Evolutionary conservation across 2,797 vertebrate species (phyloP).

Genomic region (Garrulus glandarius): DNA sequence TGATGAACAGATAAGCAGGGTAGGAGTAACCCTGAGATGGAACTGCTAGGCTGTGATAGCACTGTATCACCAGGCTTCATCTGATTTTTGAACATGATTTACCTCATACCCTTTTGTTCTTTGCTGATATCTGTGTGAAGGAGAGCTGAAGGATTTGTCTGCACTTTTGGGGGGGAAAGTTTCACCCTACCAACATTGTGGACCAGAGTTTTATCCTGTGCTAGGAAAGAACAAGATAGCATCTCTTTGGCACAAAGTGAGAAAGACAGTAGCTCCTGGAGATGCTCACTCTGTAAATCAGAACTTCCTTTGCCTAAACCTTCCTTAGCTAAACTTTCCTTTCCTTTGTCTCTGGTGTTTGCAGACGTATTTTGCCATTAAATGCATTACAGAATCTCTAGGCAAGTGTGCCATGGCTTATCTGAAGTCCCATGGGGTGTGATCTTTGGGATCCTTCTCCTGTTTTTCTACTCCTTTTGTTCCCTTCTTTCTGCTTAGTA

Average conservation of each 20-base stretch:
- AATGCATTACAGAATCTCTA: background rate
- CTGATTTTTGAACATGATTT: background rate
- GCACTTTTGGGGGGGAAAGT: background rate
- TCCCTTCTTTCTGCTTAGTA: background rate
- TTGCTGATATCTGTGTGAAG: background rate
- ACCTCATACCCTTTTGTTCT: background rate
- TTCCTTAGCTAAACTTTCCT: too few species aligned
- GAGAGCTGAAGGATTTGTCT: background rate
- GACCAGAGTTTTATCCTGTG: background rate
- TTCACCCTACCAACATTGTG: background rate
- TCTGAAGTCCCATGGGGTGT: background rate
- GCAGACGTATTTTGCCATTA: background rate
- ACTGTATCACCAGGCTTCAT: background rate
- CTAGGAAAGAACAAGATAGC: background rate
- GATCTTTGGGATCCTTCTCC: background rate
- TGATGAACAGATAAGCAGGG: background rate
- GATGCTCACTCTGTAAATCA: background rate
- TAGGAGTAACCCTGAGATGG: background rate
- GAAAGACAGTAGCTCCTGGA: background rate
- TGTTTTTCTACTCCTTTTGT: background rate
- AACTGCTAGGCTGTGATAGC: background rate
- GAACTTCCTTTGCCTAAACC: background rate
- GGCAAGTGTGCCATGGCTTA: background rate
- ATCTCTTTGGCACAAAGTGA: background rate
- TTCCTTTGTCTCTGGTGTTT: background rate